These are phyloP conservation scores for Chaetodon auriga DNA, from an alignment of 2,113 vertebrate genomes.

Conservation along the genomic window DNA sequence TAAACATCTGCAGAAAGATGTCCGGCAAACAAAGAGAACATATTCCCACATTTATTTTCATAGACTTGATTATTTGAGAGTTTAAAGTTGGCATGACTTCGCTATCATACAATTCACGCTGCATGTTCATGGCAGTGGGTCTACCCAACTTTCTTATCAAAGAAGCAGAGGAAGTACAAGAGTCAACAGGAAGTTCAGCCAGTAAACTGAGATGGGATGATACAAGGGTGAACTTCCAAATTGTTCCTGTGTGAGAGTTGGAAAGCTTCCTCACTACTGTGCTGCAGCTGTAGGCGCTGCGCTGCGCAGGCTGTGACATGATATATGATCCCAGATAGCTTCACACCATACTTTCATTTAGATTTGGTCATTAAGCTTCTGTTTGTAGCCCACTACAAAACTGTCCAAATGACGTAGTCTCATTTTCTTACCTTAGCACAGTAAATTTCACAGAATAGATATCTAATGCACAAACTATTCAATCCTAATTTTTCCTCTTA, in stretches of 20 bases:
- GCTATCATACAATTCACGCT: constrained; percentile 58
- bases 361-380: neutral
- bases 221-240: constrained; percentile 79
- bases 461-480: too few species aligned
- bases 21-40: constrained; percentile 25
- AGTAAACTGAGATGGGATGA: constrained; percentile 84
- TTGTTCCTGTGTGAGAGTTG: constrained; percentile 78
- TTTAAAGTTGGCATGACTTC: constrained; percentile 63
- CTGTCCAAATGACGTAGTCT: neutral
- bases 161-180: constrained; percentile 85
- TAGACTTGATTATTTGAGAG: constrained; percentile 58
- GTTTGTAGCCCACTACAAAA: neutral
- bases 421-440: neutral
- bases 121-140: constrained; percentile 75
- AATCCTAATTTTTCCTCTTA: neutral
- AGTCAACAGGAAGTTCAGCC: constrained; percentile 85
- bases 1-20: constrained; percentile 43
- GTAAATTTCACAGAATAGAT: neutral
- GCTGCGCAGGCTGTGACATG: constrained; percentile 29
- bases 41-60: constrained; percentile 66
- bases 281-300: constrained; percentile 25
- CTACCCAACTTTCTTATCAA: constrained; percentile 84
- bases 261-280: constrained; percentile 41
- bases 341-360: constrained; percentile 8
- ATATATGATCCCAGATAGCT: constrained; percentile 5